These are phyloP conservation scores for Tolypeutes matacus DNA, from an alignment of 2,797 vertebrate genomes.

Conservation along the genomic window DNA sequence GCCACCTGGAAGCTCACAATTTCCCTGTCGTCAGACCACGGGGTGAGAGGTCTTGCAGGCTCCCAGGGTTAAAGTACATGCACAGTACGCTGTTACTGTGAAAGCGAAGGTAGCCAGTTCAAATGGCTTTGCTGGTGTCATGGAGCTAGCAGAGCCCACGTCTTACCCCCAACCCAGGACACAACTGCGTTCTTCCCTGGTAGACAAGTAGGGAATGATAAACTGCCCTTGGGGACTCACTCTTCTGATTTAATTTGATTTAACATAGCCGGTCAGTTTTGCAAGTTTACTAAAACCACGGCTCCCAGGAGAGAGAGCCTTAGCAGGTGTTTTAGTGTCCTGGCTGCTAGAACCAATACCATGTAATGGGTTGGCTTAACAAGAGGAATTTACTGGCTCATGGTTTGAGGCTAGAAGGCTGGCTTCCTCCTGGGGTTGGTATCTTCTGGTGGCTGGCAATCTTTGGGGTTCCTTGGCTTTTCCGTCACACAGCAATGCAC, in stretches of 20 bases:
- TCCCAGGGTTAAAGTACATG: not conserved
- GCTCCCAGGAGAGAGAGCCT: not conserved
- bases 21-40: not conserved
- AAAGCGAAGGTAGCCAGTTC: not conserved
- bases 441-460: too few relatives aligned
- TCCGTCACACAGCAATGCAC: too few relatives aligned
- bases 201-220: not conserved
- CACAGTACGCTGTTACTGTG: not conserved
- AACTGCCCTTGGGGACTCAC: not conserved
- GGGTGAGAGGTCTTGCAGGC: not conserved
- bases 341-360: too few relatives aligned
- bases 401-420: too few relatives aligned
- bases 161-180: not conserved
- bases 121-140: fast-evolving
- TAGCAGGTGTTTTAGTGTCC: too few relatives aligned
- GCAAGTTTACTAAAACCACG: not conserved
- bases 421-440: too few relatives aligned
- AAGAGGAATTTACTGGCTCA: too few relatives aligned
- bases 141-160: fast-evolving
- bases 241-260: not conserved
- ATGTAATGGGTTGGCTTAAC: too few relatives aligned
- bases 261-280: not conserved
- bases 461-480: too few relatives aligned
- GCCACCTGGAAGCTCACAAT: not conserved
- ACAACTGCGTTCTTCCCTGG: not conserved